Evolutionary conservation across 2,888 invertebrate species (phyloP).

Genomic region (Zaprionus bogoriensis): DNA sequence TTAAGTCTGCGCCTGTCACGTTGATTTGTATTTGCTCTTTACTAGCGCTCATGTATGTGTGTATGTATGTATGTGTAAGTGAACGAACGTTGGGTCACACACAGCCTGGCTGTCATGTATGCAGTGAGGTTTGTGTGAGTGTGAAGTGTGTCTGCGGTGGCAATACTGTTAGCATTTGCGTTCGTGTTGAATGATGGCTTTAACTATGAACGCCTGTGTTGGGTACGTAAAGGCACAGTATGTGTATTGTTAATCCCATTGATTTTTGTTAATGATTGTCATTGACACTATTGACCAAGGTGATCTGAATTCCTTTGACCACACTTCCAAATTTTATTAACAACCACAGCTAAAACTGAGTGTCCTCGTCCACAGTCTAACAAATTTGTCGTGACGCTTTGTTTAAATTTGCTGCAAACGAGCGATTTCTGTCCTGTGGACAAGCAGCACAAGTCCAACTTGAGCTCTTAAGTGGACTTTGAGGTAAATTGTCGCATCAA

Average conservation of each 20-base stretch:
- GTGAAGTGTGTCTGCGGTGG: slow-evolving; percentile 56
- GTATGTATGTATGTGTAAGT: slow-evolving; percentile 15
- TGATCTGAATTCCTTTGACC: slow-evolving; percentile 10
- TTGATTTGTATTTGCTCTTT: slow-evolving; percentile 60
- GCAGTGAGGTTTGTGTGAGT: slow-evolving; percentile 21
- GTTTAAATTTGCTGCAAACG: slow-evolving; percentile 57
- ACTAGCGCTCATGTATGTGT: slow-evolving; percentile 13
- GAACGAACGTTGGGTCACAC: slow-evolving; percentile 13
- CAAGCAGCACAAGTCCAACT: slow-evolving; percentile 35
- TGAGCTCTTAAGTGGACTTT: slow-evolving; percentile 58
- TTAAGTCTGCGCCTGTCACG: slow-evolving; percentile 67
- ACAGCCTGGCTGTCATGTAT: neutral
- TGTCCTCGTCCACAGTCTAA: neutral
- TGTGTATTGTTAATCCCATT: slow-evolving; percentile 59
- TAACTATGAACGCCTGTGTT: slow-evolving; percentile 16
- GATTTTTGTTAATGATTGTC: slow-evolving; percentile 71
- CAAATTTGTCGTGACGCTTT: slow-evolving; percentile 48
- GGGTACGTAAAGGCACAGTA: slow-evolving; percentile 4
- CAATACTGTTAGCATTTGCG: slow-evolving; percentile 46
- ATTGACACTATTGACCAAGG: slow-evolving; percentile 61
- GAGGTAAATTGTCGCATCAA: slow-evolving; percentile 54
- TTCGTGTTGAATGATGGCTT: slow-evolving; percentile 54
- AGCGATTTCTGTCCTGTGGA: slow-evolving; percentile 22
- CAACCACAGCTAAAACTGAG: slow-evolving; percentile 22
- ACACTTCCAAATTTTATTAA: slow-evolving; percentile 39